These are phyloP conservation scores for Petaurus breviceps DNA, from an alignment of 2,113 vertebrate species.

Conservation along the genomic window DNA sequence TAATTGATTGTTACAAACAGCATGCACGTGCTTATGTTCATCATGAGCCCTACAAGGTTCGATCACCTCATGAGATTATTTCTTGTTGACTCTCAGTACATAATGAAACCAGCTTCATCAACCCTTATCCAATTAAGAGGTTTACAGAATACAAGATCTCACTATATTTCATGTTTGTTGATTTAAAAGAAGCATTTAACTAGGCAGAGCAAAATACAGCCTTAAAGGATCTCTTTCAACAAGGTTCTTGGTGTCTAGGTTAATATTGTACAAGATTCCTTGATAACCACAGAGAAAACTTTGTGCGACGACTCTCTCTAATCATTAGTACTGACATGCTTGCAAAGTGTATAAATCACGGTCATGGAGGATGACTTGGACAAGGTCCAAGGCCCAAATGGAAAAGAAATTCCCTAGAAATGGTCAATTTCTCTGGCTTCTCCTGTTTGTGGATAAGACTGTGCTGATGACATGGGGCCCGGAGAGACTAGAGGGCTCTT, in stretches of 20 bases:
- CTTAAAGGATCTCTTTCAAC: neutral
- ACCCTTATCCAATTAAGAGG: neutral
- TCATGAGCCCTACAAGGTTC: neutral
- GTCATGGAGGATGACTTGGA: too few species aligned
- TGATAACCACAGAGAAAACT: neutral
- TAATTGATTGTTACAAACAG: neutral
- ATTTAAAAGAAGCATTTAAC: neutral
- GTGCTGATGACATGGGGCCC: too few species aligned
- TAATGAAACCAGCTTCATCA: neutral
- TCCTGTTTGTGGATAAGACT: too few species aligned
- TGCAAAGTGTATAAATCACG: too few species aligned
- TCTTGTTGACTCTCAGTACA: neutral
- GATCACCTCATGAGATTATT: neutral
- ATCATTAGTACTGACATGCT: neutral
- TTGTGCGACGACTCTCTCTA: neutral
- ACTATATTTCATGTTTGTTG: neutral
- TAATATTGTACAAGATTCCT: neutral
- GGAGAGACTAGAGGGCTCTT: too few species aligned
- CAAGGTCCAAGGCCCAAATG: too few species aligned
- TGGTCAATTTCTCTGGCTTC: too few species aligned
- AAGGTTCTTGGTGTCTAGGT: too few species aligned
- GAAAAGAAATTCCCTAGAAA: too few species aligned
- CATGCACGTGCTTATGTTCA: neutral
- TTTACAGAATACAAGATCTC: too few species aligned
- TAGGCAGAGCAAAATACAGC: neutral